Conservation (phyloP, 2,888 invertebrate species). For the Tineola bisselliella region DNA sequence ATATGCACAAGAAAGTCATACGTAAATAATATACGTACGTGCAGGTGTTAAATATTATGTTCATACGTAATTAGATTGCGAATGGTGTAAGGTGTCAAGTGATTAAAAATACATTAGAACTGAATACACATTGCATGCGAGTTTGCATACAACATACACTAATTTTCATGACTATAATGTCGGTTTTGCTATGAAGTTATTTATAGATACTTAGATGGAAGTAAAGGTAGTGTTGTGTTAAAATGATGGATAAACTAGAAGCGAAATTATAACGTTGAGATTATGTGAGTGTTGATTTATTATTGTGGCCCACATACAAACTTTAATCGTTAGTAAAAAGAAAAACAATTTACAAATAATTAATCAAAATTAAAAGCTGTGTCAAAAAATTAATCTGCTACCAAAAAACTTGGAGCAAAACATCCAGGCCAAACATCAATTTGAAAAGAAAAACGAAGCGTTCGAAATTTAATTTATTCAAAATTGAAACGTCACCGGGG, state of each 20-base stretch:
- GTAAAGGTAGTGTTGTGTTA: no score
- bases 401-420: background rate
- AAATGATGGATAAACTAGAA: no score
- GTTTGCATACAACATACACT: constrained; percentile 20
- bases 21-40: background rate
- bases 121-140: background rate
- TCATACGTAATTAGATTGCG: constrained; percentile 24
- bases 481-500: constrained; percentile 66
- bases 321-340: no score
- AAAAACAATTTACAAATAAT: constrained; percentile 1
- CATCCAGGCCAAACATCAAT: background rate
- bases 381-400: background rate
- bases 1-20: background rate
- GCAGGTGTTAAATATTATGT: constrained; percentile 16
- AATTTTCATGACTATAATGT: constrained; percentile 18
- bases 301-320: no score
- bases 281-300: no score
- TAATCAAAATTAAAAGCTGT: background rate
- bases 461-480: constrained; percentile 69
- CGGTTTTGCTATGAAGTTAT: no score
- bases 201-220: no score
- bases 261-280: no score
- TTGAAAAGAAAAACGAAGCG: constrained; percentile 28
- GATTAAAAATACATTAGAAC: constrained; percentile 26
- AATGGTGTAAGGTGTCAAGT: constrained; percentile 17